Percentiles rank a stretch among this genome's conserved stretches.
These are phyloP conservation scores for Castor canadensis DNA, from an alignment of 2,113 vertebrate species.

Conservation along the genomic window DNA sequence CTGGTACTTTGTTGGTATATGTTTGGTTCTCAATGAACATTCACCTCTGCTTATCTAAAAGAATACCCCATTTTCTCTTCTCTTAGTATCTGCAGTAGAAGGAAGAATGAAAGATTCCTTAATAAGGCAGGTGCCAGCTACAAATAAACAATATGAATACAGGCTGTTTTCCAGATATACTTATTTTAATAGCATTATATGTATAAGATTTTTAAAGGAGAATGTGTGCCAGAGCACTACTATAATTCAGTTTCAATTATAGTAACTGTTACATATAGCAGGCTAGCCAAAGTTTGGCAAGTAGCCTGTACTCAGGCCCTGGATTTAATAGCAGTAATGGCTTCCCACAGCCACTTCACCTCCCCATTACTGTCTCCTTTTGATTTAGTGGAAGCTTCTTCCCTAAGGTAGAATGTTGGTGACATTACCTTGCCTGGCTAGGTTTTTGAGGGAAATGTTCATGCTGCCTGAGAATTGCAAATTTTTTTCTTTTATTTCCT, in stretches of 20 bases:
- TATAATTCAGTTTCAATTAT: slow-evolving; percentile 55
- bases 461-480: neutral
- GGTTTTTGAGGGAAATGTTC: neutral
- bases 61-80: neutral
- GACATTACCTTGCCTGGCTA: neutral
- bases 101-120: neutral
- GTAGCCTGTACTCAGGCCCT: neutral
- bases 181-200: slow-evolving; percentile 36
- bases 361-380: slow-evolving; percentile 63
- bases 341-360: neutral
- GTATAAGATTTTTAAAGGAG: neutral
- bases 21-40: neutral
- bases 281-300: slow-evolving; percentile 33
- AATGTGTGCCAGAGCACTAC: neutral
- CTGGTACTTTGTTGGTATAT: neutral
- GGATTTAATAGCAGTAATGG: slow-evolving; percentile 56
- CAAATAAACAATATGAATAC: neutral
- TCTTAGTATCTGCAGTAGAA: neutral
- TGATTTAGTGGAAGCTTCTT: slow-evolving; percentile 50
- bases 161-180: neutral
- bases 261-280: neutral
- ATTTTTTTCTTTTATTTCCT: neutral
- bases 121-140: neutral
- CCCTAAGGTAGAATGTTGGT: neutral
- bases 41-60: neutral